Conservation (phyloP, 2,113 vertebrate genomes). For the Cariama cristata region DNA sequence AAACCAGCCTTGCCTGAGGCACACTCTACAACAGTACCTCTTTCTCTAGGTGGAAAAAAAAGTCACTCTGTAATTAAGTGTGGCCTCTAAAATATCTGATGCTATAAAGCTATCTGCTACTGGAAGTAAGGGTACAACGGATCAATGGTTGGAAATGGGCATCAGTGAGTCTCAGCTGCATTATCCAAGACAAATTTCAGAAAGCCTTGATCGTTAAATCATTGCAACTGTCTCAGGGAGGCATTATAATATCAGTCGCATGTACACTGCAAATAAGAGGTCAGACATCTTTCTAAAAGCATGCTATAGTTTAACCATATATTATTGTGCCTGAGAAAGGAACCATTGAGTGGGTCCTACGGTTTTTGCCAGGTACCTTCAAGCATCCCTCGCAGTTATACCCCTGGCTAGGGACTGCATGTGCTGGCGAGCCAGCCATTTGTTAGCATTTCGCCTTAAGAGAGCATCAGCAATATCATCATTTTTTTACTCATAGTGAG, state of each 20-base stretch:
- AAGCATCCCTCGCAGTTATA: not conserved
- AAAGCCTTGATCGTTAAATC: not conserved
- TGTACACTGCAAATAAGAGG: not conserved
- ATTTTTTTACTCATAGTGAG: conserved; percentile 11
- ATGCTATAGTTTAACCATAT: not conserved
- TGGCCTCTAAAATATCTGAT: not conserved
- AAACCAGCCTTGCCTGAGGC: not conserved
- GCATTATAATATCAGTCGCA: not conserved
- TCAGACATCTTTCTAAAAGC: not conserved
- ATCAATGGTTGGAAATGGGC: not conserved
- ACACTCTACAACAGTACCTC: not conserved
- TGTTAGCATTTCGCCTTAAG: conserved; percentile 29
- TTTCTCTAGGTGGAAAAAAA: not conserved
- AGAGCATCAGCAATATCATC: conserved; percentile 33
- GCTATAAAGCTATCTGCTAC: not conserved
- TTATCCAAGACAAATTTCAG: not conserved
- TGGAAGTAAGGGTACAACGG: not conserved
- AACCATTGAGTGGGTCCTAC: not conserved
- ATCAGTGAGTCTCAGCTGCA: not conserved
- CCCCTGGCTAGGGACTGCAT: not conserved
- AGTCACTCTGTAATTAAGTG: not conserved
- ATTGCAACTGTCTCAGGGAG: not conserved
- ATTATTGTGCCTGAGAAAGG: not conserved
- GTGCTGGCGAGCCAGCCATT: not conserved
- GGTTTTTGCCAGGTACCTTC: not conserved